These are phyloP conservation scores for Cyanoliseus patagonus DNA, from an alignment of 2,113 vertebrate genomes.

Conservation along the genomic window DNA sequence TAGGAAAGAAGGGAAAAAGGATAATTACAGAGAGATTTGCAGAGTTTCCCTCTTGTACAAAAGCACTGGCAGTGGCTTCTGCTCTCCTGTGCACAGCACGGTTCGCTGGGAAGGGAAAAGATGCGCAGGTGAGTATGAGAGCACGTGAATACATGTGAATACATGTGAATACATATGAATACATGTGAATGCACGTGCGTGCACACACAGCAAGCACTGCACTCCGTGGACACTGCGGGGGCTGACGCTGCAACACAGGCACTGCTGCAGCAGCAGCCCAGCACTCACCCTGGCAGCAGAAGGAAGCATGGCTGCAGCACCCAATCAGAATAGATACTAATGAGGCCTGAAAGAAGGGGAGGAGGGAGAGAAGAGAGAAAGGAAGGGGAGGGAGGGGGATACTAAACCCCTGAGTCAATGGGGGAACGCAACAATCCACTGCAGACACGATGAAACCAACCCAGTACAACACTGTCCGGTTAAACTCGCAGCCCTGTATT, in stretches of 20 bases:
- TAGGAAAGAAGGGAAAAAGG: neutral
- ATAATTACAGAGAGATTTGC: neutral
- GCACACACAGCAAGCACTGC: neutral
- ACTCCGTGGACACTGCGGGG: neutral
- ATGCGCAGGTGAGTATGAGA: neutral
- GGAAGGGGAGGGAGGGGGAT: neutral
- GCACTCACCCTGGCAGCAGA: neutral
- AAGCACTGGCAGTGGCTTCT: neutral
- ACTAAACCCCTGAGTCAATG: neutral
- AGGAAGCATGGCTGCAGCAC: neutral
- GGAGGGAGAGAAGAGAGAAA: neutral
- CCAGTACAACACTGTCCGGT: slow-evolving; percentile 33
- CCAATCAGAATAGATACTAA: neutral
- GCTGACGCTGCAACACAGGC: neutral
- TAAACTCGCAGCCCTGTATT: slow-evolving; percentile 28
- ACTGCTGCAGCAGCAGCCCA: neutral
- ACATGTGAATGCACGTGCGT: neutral
- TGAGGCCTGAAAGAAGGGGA: neutral
- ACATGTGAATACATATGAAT: neutral
- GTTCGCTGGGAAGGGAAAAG: neutral
- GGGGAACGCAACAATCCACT: neutral
- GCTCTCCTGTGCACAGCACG: neutral
- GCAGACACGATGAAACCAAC: slow-evolving; percentile 37
- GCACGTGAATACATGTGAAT: accelerated
- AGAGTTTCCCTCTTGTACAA: neutral